These are phyloP conservation scores for Patiria pectinifera DNA, from an alignment of 53 echinoderm and acorn worm species.

Conservation along the genomic window DNA sequence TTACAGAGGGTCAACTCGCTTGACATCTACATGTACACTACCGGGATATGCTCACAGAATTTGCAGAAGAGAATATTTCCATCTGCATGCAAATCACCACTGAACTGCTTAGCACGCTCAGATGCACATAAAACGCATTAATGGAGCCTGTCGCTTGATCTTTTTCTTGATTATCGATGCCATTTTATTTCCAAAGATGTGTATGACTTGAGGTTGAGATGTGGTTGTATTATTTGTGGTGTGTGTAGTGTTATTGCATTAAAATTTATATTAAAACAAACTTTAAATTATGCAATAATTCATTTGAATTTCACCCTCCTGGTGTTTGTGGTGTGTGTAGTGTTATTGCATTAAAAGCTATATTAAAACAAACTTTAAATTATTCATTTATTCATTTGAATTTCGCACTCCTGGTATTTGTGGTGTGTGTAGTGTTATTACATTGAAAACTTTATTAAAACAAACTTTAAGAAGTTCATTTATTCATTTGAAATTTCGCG, in stretches of 20 bases:
- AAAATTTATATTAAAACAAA: not conserved
- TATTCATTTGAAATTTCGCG: not conserved
- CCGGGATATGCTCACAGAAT: constrained; percentile 59
- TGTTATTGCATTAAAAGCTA: no score
- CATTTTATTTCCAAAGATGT: not conserved
- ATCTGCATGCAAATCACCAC: constrained; percentile 63
- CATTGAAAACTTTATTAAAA: no score
- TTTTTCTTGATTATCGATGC: not conserved
- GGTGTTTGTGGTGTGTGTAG: no score
- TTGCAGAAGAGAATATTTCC: constrained; percentile 64
- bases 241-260: no score
- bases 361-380: no score
- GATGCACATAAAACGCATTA: constrained; percentile 26
- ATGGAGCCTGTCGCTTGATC: not conserved
- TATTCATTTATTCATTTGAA: no score
- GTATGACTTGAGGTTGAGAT: not conserved
- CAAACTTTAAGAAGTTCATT: no score
- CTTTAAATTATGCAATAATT: not conserved
- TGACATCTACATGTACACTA: constrained; percentile 65
- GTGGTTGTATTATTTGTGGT: not conserved
- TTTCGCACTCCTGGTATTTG: no score
- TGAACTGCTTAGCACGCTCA: constrained; percentile 57
- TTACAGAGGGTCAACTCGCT: constrained; percentile 64
- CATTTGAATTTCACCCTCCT: no score
- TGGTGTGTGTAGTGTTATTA: no score